A percentile compares a stretch with the other conserved stretches of the same genome.
phyloP scores from a whole-genome alignment of 2,888 invertebrate species.

The Oscheius onirici region DNA sequence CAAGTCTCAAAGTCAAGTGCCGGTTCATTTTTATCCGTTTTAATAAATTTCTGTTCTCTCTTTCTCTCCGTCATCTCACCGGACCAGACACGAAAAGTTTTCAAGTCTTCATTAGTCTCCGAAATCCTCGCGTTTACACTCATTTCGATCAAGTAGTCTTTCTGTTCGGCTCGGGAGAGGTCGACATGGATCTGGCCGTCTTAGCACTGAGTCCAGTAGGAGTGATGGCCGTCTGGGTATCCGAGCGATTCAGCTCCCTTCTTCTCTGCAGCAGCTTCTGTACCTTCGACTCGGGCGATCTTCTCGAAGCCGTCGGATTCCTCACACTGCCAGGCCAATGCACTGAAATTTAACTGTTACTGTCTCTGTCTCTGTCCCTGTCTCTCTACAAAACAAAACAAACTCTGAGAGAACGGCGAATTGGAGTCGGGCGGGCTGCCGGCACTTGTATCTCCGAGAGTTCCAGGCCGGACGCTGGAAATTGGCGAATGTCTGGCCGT shows the following conservation, averaged over 20 bases:
- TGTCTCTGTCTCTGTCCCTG: background rate
- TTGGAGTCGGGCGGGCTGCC: background rate
- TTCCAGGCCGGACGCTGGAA: background rate
- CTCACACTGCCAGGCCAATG: background rate
- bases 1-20: too few species aligned
- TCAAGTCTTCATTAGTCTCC: too few species aligned
- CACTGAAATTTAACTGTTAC: background rate
- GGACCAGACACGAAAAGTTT: too few species aligned
- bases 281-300: background rate
- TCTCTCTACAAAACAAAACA: background rate
- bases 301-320: background rate
- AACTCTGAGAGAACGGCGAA: background rate
- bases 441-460: background rate
- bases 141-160: too few species aligned
- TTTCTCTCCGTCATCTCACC: too few species aligned
- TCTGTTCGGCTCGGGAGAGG: too few species aligned
- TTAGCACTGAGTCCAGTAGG: too few species aligned
- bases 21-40: too few species aligned
- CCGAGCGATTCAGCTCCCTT: background rate
- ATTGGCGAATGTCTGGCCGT: background rate
- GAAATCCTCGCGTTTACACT: too few species aligned
- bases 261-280: slow-evolving; percentile 4
- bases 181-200: too few species aligned
- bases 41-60: too few species aligned
- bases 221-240: too few species aligned